Percentiles rank a stretch among this genome's conserved stretches.
phyloP scores from a whole-genome alignment of 2,888 invertebrate species.

The Lasioglossum malachurum region DNA sequence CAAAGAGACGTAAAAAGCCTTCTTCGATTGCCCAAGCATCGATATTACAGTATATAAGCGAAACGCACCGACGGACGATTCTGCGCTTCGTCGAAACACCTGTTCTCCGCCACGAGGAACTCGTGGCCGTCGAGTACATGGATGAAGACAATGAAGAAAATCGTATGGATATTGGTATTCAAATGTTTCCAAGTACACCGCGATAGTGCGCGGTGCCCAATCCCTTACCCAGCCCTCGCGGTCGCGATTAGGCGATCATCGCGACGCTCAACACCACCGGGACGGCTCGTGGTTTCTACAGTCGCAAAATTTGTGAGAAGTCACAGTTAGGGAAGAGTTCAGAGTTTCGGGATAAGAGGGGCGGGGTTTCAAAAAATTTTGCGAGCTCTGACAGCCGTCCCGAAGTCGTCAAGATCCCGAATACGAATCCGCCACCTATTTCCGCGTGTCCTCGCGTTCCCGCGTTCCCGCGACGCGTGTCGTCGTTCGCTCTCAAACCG shows the following conservation, averaged over 20 bases:
- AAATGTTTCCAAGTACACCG: constrained; percentile 78
- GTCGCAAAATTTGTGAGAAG: neutral
- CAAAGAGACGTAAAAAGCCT: neutral
- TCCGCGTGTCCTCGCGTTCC: constrained; percentile 21
- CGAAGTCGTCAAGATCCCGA: neutral
- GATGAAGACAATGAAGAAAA: constrained; percentile 52
- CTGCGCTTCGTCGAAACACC: constrained; percentile 40
- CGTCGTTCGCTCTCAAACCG: constrained; percentile 60
- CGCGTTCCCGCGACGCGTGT: constrained; percentile 14
- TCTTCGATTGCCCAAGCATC: neutral
- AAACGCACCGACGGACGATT: constrained; percentile 28
- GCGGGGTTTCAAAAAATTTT: neutral
- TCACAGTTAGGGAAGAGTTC: neutral
- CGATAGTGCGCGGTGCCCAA: constrained; percentile 9
- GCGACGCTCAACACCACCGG: neutral
- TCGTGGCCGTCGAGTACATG: constrained; percentile 39
- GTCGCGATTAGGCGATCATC: neutral
- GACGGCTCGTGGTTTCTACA: neutral
- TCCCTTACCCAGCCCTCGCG: constrained; percentile 35
- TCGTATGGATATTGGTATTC: constrained; percentile 83
- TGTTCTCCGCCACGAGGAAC: constrained; percentile 35
- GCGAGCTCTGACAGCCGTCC: neutral
- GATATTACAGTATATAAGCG: neutral
- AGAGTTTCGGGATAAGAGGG: neutral
- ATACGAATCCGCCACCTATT: neutral